Evolutionary conservation across 1,140 invertebrate genomes (phyloP).

Genomic region (Zaprionus tsacasi): DNA sequence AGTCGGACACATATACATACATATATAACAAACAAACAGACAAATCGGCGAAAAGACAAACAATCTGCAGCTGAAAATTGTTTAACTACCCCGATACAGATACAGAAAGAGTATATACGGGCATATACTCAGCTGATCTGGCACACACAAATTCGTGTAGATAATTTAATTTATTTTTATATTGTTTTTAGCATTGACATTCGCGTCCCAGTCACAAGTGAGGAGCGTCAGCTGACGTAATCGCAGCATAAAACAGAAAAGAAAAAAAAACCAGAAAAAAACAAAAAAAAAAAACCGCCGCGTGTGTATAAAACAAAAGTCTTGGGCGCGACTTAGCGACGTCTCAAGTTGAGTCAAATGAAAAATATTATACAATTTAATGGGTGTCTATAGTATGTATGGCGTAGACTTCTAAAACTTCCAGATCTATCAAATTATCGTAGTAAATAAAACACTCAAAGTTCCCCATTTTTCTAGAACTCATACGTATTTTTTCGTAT

Average conservation of each 20-base stretch:
- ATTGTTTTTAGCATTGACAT: conserved; percentile 44
- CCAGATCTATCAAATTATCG: neutral
- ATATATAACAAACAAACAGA: conserved; percentile 37
- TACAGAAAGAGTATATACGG: conserved; percentile 12
- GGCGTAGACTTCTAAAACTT: too few species aligned
- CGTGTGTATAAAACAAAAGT: conserved; percentile 63
- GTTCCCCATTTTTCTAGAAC: neutral
- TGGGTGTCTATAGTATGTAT: neutral
- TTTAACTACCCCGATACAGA: conserved; percentile 20
- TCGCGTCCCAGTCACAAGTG: conserved; percentile 29
- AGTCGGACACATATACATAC: too few species aligned
- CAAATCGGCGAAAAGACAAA: conserved; percentile 36
- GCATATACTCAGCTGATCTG: neutral
- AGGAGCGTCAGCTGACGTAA: conserved; percentile 68
- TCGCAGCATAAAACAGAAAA: conserved; percentile 63
- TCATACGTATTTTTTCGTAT: neutral
- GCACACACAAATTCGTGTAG: conserved; percentile 16
- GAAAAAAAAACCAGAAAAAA: neutral
- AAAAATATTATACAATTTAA: conserved; percentile 21
- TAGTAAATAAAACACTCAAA: neutral
- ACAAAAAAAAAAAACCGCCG: neutral
- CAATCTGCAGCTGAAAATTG: conserved; percentile 28
- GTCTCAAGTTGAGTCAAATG: conserved; percentile 68
- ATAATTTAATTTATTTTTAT: conserved; percentile 47
- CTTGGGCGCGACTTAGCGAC: conserved; percentile 38